phyloP scores from a whole-genome alignment of 92 coral and sea anemone species.

The Diadumene lineata region DNA sequence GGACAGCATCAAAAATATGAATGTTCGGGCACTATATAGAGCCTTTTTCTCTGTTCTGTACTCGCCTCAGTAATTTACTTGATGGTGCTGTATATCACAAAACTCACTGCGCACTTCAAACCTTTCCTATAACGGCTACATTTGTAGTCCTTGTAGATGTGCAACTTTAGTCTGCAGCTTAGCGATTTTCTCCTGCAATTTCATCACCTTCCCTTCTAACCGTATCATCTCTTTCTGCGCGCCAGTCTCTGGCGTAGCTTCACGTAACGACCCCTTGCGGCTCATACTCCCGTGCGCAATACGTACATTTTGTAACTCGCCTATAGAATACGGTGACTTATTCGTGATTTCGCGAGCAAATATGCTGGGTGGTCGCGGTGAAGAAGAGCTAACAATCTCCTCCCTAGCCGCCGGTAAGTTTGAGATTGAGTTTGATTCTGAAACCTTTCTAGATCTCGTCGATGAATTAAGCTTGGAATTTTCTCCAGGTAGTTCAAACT shows the following conservation, averaged over 20 bases:
- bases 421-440: neutral
- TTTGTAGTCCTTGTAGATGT: slow-evolving; percentile 46
- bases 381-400: neutral
- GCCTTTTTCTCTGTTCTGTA: too few species aligned
- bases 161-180: slow-evolving; percentile 92
- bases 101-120: too few species aligned
- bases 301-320: neutral
- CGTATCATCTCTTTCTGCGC: slow-evolving; percentile 79
- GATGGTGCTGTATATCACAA: too few species aligned
- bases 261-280: slow-evolving; percentile 19
- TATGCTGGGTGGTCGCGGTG: neutral
- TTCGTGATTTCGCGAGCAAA: neutral
- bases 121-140: slow-evolving; percentile 11
- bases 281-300: slow-evolving; percentile 45
- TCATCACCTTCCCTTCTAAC: slow-evolving; percentile 82
- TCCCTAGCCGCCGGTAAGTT: neutral
- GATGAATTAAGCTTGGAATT: neutral
- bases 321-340: neutral
- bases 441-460: neutral
- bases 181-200: slow-evolving; percentile 88
- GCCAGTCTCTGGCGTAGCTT: slow-evolving; percentile 35
- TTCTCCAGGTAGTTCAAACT: neutral
- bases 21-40: too few species aligned
- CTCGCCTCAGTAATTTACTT: too few species aligned
- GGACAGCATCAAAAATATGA: too few species aligned